Conservation (phyloP, 2,113 vertebrate species). For the Tupaia tana region DNA sequence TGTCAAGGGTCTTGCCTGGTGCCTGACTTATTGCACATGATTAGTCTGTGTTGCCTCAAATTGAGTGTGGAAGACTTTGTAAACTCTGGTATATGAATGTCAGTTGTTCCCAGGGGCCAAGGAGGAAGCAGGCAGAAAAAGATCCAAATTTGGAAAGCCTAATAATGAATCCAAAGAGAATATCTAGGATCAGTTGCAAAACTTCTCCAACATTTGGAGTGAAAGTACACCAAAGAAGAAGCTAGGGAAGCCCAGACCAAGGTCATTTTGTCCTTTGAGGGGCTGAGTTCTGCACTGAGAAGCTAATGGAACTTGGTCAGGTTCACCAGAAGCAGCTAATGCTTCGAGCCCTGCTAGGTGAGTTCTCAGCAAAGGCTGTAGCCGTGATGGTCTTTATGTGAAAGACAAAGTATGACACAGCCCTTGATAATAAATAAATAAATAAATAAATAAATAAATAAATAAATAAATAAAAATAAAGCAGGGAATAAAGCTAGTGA, state of each 20-base stretch:
- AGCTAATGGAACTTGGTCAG: background rate
- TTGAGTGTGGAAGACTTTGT: background rate
- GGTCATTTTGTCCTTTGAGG: background rate
- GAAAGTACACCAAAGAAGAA: background rate
- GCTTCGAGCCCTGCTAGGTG: background rate
- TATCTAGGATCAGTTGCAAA: background rate
- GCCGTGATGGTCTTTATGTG: background rate
- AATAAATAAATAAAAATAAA: background rate
- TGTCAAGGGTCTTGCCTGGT: background rate
- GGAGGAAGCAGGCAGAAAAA: background rate
- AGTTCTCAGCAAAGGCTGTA: background rate
- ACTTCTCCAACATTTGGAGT: background rate
- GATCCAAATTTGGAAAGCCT: background rate
- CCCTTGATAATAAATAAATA: background rate
- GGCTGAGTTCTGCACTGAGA: background rate
- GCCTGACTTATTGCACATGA: background rate
- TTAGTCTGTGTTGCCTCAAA: conserved; percentile 3
- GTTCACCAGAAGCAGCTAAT: background rate
- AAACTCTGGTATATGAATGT: background rate
- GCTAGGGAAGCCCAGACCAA: background rate
- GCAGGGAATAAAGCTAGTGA: background rate
- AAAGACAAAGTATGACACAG: conserved; percentile 22
- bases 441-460: background rate
- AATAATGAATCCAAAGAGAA: background rate
- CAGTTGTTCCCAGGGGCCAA: background rate